Base-by-base conservation (phyloP, 2,888 invertebrate species). In the Pharmacophagus antenor region DNA sequence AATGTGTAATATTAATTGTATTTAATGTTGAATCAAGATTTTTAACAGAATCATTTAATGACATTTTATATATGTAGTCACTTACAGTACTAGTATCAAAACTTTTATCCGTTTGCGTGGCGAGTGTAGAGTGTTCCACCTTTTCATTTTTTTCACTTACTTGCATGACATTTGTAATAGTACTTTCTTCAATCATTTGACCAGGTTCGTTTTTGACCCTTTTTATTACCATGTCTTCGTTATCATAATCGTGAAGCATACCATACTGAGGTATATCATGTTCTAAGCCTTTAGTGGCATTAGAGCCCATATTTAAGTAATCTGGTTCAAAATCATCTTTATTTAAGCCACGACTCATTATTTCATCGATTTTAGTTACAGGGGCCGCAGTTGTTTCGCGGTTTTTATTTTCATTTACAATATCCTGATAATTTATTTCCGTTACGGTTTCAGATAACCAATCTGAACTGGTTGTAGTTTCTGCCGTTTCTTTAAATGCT, bases 291-390 rank as follows among this genome's bases (percentile, higher is more conserved):
- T 82, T 84, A 54, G 68, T 76, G 49, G 65, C 70, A 52, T 70
- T 77, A 18, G 77, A 63, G 49, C 73, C 77, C 73, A 84, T 77
- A 67, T 66, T 85, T 59, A 88, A 73, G 65, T 90, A 88, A 71
- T 89, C 88, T 0, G 88, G 85, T 65, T 87, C 88, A 64, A 84
- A 84, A 69, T 88, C 87, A 55, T 85, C 82, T 69, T 84, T 88
- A 3, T 68, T 66, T 31, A 70, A 58, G 2, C 76, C 81, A 23
- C 66, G 72, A 37, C 70, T 77, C 54, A 86, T 76, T 53, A 84
- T 72, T 63, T 82, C 81, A 25, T 85, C 84, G 57, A 79, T 63
- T 76, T 81, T 84, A 21, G 62, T 70, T n/a, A 69, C 49, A 22
- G 69, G 58, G 8, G 70, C 44, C 68, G 84, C 82, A 18, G 85